phyloP scores from a whole-genome alignment of 2,113 vertebrate genomes.

The Perognathus longimembris region DNA sequence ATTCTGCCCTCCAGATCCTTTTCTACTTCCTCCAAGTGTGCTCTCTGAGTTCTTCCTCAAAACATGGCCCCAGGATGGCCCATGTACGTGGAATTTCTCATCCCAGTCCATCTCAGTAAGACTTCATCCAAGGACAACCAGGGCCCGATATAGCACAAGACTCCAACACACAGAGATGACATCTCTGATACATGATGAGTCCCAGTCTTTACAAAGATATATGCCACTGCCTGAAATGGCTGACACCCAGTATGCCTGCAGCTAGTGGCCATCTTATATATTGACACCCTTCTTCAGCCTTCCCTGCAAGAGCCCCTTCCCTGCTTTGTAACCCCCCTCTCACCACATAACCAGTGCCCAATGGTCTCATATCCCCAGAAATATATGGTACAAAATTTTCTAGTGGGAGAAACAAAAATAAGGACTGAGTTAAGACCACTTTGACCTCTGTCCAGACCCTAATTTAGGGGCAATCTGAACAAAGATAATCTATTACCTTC shows the following conservation, averaged over 20 bases:
- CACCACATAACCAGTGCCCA: neutral
- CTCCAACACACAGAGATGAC: no score
- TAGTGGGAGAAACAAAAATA: neutral
- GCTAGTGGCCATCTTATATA: neutral
- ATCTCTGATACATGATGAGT: accelerated
- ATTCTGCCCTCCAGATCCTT: neutral
- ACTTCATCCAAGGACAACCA: neutral
- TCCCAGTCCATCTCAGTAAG: neutral
- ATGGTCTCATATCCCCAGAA: neutral
- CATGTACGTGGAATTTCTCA: neutral
- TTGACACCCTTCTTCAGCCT: neutral
- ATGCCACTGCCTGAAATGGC: neutral
- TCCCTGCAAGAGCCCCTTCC: neutral
- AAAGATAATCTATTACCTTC: neutral
- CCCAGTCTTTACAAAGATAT: neutral
- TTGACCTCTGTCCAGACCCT: neutral
- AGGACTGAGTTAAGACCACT: neutral
- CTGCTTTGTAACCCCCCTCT: neutral
- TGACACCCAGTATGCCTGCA: neutral
- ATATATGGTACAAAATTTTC: neutral
- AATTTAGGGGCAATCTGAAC: neutral
- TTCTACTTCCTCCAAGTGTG: neutral
- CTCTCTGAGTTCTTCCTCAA: neutral
- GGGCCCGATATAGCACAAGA: neutral
- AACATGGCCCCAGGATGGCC: neutral